A percentile compares a stretch with the other conserved stretches of the same genome.
Conservation (phyloP, 1,140 invertebrate genomes). For the Drosophila willistoni region DNA sequence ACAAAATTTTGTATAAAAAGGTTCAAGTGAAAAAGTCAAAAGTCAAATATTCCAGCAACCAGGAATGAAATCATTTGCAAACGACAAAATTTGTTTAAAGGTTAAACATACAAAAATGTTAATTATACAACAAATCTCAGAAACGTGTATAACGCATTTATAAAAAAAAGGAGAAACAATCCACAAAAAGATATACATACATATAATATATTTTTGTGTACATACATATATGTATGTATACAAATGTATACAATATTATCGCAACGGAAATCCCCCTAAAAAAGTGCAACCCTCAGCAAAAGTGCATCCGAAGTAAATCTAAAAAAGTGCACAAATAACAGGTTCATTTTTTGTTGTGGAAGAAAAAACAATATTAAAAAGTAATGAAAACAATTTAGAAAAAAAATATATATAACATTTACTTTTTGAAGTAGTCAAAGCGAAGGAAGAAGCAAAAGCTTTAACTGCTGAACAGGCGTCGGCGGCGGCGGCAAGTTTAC, state of each 20-base stretch:
- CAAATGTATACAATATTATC: conserved; percentile 2
- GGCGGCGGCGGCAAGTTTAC: conserved; percentile 1
- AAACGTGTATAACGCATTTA: conserved; percentile 20
- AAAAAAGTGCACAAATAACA: conserved; percentile 37
- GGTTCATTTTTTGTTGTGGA: conserved; percentile 33
- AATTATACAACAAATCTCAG: conserved; percentile 25
- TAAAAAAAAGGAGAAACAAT: conserved; percentile 17
- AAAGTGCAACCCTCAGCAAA: conserved; percentile 16
- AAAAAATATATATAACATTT: conserved; percentile 8
- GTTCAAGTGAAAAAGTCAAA: conserved; percentile 59
- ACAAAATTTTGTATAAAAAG: not conserved
- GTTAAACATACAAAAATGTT: conserved; percentile 47
- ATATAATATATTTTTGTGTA: no score
- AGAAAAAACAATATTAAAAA: conserved; percentile 29
- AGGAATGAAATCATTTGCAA: conserved; percentile 34
- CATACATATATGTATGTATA: no score
- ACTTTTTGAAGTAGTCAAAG: conserved; percentile 6
- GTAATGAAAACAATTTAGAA: conserved; percentile 28
- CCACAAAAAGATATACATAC: not conserved
- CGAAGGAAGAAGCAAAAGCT: not conserved
- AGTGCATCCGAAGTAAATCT: conserved; percentile 12
- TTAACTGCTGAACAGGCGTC: not conserved
- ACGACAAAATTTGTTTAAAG: conserved; percentile 52
- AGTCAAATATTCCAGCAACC: conserved; percentile 23
- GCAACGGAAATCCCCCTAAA: not conserved